phyloP scores from a whole-genome alignment of 2,888 invertebrate genomes.

The Drosophila peninsularis region DNA sequence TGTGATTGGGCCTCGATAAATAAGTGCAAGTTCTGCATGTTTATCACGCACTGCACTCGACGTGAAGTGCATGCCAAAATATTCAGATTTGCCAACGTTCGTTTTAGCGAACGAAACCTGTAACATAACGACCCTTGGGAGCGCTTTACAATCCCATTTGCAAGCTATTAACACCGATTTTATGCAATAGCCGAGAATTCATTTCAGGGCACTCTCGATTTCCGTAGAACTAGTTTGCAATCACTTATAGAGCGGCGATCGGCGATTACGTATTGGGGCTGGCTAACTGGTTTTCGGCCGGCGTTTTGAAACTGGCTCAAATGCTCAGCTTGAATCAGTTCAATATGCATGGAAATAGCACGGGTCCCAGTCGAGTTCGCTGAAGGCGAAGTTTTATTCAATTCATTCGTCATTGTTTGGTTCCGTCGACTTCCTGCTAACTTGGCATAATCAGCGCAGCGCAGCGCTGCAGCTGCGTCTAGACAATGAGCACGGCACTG shows the following conservation, averaged over 20 bases:
- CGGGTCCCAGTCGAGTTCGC: slow-evolving; percentile 38
- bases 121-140: slow-evolving; percentile 13
- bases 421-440: slow-evolving; percentile 52
- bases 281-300: slow-evolving; percentile 47
- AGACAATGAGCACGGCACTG: slow-evolving; percentile 32
- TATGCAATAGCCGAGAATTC: slow-evolving; percentile 35
- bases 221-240: slow-evolving; percentile 58
- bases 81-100: background rate
- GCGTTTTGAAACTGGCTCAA: slow-evolving; percentile 19
- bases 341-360: slow-evolving; percentile 46
- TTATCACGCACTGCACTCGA: slow-evolving; percentile 40
- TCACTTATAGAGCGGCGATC: slow-evolving; percentile 29
- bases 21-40: slow-evolving; percentile 48
- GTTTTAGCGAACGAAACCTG: slow-evolving; percentile 3
- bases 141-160: slow-evolving; percentile 27
- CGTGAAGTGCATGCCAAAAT: slow-evolving; percentile 38
- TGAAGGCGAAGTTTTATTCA: background rate
- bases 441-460: slow-evolving; percentile 30
- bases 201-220: slow-evolving; percentile 60
- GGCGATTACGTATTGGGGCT: no score
- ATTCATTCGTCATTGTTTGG: slow-evolving; percentile 1
- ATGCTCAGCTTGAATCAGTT: slow-evolving; percentile 28
- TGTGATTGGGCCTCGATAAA: slow-evolving; percentile 22
- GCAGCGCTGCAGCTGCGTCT: slow-evolving; percentile 21
- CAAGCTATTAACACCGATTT: slow-evolving; percentile 48